Conservation (phyloP, 1,140 invertebrate species). For the Drosophila paulistorum region DNA sequence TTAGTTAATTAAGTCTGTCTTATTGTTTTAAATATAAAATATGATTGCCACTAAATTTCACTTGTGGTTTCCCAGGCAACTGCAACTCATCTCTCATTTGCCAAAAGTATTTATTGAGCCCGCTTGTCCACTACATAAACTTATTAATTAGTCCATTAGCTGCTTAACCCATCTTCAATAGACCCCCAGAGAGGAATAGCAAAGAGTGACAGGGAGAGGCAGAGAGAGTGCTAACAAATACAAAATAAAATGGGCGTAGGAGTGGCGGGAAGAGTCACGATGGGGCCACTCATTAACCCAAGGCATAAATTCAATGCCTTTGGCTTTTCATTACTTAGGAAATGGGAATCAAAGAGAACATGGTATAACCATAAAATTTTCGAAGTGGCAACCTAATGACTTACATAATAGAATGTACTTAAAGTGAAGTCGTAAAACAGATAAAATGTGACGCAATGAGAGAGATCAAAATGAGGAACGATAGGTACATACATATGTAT, state of each 20-base stretch:
- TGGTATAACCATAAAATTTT: conserved; percentile 53
- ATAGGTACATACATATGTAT: no score
- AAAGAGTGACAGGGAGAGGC: not conserved
- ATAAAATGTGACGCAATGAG: conserved; percentile 50
- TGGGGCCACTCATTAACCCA: conserved; percentile 49
- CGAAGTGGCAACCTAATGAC: conserved; percentile 59
- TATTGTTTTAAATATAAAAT: not conserved
- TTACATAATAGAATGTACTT: conserved; percentile 61
- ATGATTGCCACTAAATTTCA: not conserved
- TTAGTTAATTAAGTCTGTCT: not conserved
- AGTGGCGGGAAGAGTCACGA: not conserved
- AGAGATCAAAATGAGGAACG: conserved; percentile 32
- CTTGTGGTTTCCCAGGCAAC: not conserved
- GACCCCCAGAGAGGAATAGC: conserved; percentile 15
- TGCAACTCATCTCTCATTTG: not conserved
- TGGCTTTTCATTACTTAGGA: conserved; percentile 39
- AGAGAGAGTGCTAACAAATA: not conserved
- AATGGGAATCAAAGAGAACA: conserved; percentile 20
- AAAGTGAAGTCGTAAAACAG: conserved; percentile 69
- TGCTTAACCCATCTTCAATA: conserved; percentile 34
- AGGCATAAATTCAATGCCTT: conserved; percentile 56
- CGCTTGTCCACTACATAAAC: conserved; percentile 18
- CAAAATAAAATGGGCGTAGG: no score
- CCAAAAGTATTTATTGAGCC: conserved; percentile 13
- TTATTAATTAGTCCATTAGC: conserved; percentile 52